phyloP scores from a whole-genome alignment of 2,797 vertebrate species.

The Sylvia borin region DNA sequence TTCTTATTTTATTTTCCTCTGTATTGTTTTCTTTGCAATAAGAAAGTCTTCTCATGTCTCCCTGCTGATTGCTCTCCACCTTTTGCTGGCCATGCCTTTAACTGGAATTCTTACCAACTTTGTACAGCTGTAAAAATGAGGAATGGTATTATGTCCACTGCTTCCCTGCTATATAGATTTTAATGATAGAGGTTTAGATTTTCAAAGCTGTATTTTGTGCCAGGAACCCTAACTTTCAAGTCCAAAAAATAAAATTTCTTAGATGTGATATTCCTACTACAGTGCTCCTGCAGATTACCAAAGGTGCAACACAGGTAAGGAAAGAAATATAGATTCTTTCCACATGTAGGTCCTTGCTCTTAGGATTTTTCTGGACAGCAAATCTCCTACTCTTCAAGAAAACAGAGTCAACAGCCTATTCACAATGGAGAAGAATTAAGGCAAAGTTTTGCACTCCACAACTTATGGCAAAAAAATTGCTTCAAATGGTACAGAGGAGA shows the following conservation, averaged over 20 bases:
- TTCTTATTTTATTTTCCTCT: background rate
- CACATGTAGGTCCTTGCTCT: background rate
- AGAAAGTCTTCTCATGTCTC: background rate
- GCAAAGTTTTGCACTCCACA: background rate
- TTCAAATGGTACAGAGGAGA: background rate
- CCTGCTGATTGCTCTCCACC: background rate
- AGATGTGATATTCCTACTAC: background rate
- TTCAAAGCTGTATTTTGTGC: background rate
- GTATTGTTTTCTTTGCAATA: background rate
- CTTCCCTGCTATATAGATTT: background rate
- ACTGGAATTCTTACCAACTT: background rate
- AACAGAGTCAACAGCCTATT: background rate
- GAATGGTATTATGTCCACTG: background rate
- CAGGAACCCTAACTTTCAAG: background rate
- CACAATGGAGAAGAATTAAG: background rate
- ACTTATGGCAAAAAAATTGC: background rate
- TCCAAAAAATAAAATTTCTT: background rate
- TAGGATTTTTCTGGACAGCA: background rate
- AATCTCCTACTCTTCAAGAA: background rate
- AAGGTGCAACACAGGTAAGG: background rate
- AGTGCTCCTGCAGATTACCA: background rate
- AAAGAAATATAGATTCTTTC: background rate
- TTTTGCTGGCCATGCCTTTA: background rate
- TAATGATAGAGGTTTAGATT: background rate
- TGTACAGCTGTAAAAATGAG: background rate